These are phyloP conservation scores for Rhinopomastus cyanomelas DNA, from an alignment of 2,113 vertebrate species.

Conservation along the genomic window DNA sequence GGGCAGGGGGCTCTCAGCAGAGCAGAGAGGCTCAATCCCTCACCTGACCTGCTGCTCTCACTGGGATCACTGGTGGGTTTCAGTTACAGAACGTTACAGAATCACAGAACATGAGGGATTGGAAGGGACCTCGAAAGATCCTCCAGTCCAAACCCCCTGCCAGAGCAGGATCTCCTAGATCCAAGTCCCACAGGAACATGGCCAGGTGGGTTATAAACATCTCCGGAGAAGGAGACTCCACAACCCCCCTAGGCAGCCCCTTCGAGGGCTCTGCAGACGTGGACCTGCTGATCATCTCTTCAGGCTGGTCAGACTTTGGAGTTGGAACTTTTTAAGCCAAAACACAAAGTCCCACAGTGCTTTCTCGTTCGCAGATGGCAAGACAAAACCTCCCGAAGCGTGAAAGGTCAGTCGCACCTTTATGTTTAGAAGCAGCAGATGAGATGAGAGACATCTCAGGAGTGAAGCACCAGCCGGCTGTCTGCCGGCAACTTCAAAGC, in stretches of 20 bases:
- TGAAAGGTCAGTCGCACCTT: constrained; percentile 5
- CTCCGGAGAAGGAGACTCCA: no score
- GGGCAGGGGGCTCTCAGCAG: background rate
- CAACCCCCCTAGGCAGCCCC: no score
- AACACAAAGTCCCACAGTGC: background rate
- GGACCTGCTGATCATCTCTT: background rate
- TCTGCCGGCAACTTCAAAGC: background rate
- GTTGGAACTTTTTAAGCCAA: background rate
- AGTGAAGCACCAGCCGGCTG: background rate
- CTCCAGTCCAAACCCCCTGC: no score
- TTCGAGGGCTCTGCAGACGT: no score
- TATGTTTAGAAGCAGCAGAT: constrained; percentile 12
- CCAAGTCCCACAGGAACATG: no score
- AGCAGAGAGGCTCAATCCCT: accelerated
- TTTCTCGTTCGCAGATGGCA: background rate
- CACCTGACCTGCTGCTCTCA: background rate
- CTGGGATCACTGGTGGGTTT: no score
- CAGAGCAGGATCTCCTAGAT: no score
- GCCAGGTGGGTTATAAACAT: no score
- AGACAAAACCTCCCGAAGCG: background rate
- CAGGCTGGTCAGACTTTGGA: background rate
- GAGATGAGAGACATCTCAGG: background rate
- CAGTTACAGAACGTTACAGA: no score
- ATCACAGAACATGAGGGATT: no score
- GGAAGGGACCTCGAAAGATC: no score